Percentiles rank a stretch among this genome's conserved stretches.
These are phyloP conservation scores for Dynastes maya DNA, from an alignment of 2,888 invertebrate genomes.

Conservation along the genomic window DNA sequence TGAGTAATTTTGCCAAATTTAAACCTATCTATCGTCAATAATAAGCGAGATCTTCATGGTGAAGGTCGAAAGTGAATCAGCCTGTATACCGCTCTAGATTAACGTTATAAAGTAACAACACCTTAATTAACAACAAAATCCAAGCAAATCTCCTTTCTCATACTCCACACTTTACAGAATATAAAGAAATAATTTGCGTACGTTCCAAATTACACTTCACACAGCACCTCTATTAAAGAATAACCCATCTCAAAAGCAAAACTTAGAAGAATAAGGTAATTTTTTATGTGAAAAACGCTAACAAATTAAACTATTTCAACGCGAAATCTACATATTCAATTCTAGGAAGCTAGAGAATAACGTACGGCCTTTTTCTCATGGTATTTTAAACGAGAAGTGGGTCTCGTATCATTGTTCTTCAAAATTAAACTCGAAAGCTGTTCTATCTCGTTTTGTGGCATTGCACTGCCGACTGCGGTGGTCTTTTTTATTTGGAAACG, in stretches of 20 bases:
- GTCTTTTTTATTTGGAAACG: slow-evolving; percentile 22
- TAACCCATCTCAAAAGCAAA: neutral
- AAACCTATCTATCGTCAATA: too few species aligned
- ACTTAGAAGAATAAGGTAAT: slow-evolving; percentile 27
- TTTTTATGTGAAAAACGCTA: slow-evolving; percentile 30
- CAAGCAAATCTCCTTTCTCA: too few species aligned
- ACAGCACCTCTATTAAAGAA: neutral
- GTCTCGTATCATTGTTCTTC: slow-evolving; percentile 4
- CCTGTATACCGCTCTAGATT: too few species aligned
- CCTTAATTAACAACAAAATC: too few species aligned
- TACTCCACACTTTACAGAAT: too few species aligned
- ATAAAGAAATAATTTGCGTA: neutral
- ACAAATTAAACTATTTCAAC: slow-evolving; percentile 29
- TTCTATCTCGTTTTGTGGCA: neutral
- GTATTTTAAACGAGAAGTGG: slow-evolving; percentile 5
- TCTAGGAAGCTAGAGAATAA: neutral
- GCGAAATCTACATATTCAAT: slow-evolving; percentile 6
- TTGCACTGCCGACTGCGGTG: neutral
- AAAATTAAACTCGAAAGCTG: neutral
- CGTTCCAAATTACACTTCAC: neutral
- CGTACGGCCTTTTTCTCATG: slow-evolving; percentile 1
- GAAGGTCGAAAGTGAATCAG: too few species aligned
- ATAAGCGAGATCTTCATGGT: too few species aligned
- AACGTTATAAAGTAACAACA: too few species aligned
- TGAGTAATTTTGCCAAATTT: too few species aligned